Percentiles rank a stretch among this genome's conserved stretches.
These are phyloP conservation scores for Ctenodactylus gundi DNA, from an alignment of 2,113 vertebrate genomes.

Conservation along the genomic window DNA sequence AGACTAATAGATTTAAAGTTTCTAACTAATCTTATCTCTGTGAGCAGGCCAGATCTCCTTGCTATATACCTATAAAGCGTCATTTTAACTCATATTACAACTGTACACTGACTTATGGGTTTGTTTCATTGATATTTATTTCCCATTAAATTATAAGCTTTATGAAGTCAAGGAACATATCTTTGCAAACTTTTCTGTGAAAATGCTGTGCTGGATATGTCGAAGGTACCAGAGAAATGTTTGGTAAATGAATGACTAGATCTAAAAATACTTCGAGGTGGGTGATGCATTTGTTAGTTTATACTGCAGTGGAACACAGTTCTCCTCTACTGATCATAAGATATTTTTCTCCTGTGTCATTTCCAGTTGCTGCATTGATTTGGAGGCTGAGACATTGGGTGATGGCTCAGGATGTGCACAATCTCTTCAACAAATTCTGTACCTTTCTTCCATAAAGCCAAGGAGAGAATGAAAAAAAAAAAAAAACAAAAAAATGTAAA, in stretches of 20 bases:
- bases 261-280: not conserved
- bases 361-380: not conserved
- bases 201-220: not conserved
- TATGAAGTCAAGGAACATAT: not conserved
- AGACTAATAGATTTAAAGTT: not conserved
- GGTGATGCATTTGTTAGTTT: not conserved
- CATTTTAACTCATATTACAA: not conserved
- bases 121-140: not conserved
- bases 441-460: not conserved
- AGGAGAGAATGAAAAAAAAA: constrained; percentile 12
- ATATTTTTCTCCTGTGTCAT: not conserved
- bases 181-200: not conserved
- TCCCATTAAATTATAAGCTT: not conserved
- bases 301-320: not conserved
- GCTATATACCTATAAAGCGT: not conserved
- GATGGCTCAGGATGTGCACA: not conserved
- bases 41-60: not conserved
- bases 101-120: not conserved
- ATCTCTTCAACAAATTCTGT: not conserved
- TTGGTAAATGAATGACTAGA: constrained; percentile 17
- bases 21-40: not conserved
- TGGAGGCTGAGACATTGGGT: not conserved
- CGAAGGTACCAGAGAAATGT: not conserved
- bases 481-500: not conserved
- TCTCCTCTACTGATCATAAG: not conserved